phyloP scores from a whole-genome alignment of 2,113 vertebrate genomes.

The Psammodynastes pulverulentus region DNA sequence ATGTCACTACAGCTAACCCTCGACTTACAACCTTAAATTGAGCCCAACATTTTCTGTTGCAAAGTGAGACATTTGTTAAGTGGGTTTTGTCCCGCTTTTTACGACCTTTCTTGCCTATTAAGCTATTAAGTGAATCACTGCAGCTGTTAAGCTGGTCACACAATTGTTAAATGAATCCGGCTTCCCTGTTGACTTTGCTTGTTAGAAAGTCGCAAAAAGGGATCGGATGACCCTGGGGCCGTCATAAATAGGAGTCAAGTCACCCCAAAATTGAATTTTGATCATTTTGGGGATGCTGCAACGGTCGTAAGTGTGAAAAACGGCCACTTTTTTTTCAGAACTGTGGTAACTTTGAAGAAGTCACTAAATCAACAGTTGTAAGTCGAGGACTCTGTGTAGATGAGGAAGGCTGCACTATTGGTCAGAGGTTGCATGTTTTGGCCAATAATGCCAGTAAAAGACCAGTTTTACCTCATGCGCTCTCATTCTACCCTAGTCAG shows the following conservation, averaged over 20 bases:
- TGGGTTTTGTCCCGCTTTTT: not conserved
- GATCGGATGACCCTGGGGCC: not conserved
- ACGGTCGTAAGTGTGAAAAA: not conserved
- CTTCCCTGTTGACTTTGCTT: not conserved
- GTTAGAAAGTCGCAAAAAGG: too few species aligned
- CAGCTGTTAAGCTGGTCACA: too few species aligned
- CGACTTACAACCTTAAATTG: not conserved
- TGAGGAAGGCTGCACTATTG: not conserved
- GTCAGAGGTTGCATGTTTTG: not conserved
- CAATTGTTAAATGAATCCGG: too few species aligned
- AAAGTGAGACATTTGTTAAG: not conserved
- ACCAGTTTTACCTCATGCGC: not conserved
- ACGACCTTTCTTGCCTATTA: too few species aligned
- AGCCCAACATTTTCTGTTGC: not conserved
- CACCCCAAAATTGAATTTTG: not conserved
- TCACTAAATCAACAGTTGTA: not conserved
- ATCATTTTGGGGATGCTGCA: not conserved
- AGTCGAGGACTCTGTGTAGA: not conserved
- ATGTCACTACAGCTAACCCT: not conserved
- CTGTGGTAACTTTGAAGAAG: not conserved
- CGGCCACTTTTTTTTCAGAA: accelerated
- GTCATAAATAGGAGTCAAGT: not conserved
- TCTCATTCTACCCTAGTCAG: not conserved
- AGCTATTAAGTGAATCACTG: too few species aligned
- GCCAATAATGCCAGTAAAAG: not conserved